Conservation (phyloP, 2,888 invertebrate species). For the Melinaea menophilus region DNA sequence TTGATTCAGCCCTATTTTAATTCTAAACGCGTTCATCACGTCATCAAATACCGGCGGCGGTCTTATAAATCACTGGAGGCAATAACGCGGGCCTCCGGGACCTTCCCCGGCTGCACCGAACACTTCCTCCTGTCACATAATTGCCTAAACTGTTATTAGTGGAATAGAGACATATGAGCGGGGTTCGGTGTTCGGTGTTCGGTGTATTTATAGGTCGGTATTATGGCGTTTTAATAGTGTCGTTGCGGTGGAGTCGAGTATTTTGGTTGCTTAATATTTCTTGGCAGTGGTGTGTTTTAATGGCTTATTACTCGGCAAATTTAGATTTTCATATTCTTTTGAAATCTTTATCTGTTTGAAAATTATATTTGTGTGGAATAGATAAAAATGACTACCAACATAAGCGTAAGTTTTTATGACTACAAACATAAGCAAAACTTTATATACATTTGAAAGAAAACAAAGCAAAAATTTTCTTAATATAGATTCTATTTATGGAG, state of each 20-base stretch:
- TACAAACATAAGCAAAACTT: too few species aligned
- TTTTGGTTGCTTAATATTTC: conserved; percentile 23
- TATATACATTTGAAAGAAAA: too few species aligned
- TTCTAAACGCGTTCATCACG: conserved; percentile 12
- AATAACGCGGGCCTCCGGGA: conserved; percentile 71
- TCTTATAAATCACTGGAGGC: conserved; percentile 69
- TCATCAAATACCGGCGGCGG: conserved; percentile 48
- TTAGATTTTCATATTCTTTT: background rate
- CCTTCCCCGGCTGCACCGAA: conserved; percentile 48
- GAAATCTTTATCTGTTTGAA: too few species aligned
- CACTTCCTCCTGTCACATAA: conserved; percentile 76
- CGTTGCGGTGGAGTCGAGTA: conserved; percentile 44
- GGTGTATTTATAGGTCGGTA: conserved; percentile 58
- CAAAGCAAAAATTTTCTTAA: background rate
- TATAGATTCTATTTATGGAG: conserved; percentile 1
- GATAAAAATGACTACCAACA: too few species aligned
- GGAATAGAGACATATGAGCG: conserved; percentile 75
- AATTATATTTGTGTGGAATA: too few species aligned
- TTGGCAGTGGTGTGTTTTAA: background rate
- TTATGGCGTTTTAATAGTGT: conserved; percentile 71
- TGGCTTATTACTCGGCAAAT: background rate
- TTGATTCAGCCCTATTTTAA: background rate
- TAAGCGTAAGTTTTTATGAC: too few species aligned
- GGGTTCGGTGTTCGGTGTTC: conserved; percentile 33
- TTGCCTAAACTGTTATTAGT: conserved; percentile 77